Evolutionary conservation across 1,140 invertebrate genomes (phyloP).

Genomic region (Ooceraea biroi): DNA sequence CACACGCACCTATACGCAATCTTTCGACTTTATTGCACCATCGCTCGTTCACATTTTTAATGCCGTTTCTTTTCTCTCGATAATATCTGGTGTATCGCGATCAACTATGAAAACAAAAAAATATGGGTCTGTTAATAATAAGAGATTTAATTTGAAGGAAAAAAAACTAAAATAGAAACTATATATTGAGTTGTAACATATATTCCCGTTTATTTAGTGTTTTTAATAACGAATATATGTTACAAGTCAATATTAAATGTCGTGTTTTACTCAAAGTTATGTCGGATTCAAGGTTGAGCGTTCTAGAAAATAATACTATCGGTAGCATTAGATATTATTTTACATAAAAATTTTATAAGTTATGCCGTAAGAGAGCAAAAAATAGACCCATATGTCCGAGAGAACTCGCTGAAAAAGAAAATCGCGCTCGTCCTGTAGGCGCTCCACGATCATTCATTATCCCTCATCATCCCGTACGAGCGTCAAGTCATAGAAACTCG

Average conservation of each 20-base stretch:
- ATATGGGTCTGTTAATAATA: constrained; percentile 1
- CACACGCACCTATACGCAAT: constrained; percentile 31
- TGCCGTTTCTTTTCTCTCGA: constrained; percentile 22
- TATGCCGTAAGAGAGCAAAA: background rate
- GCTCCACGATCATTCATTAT: constrained; percentile 77
- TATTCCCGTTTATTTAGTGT: too few species aligned
- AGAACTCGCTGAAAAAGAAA: constrained; percentile 39
- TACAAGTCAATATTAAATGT: too few species aligned
- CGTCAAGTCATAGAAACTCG: constrained; percentile 79
- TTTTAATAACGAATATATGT: too few species aligned
- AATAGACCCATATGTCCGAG: background rate
- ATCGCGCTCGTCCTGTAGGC: constrained; percentile 58
- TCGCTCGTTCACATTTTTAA: constrained; percentile 28
- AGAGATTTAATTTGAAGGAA: background rate
- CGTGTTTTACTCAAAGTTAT: too few species aligned
- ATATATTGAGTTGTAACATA: too few species aligned
- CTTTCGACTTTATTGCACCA: constrained; percentile 8
- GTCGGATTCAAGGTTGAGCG: too few species aligned
- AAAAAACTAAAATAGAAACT: background rate
- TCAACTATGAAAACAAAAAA: background rate
- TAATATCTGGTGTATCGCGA: background rate
- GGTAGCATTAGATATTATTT: too few species aligned
- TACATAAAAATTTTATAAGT: too few species aligned
- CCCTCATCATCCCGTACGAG: constrained; percentile 73
- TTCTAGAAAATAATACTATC: too few species aligned